Conservation (phyloP, 2,888 invertebrate genomes). For the Dolichomitus sp. region DNA sequence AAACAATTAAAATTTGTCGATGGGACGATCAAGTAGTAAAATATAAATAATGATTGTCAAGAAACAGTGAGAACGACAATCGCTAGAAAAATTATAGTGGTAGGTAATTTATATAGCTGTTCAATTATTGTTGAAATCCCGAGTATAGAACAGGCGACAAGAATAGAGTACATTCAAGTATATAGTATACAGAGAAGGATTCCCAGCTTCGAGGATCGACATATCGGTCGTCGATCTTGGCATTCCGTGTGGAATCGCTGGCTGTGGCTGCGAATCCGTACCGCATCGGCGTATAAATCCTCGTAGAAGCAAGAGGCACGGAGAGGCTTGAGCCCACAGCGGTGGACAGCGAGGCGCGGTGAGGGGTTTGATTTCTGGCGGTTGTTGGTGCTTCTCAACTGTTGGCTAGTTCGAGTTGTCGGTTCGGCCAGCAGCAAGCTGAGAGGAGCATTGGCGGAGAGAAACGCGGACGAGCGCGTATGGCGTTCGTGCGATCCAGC, state of each 20-base stretch:
- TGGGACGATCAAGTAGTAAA: too few relatives aligned
- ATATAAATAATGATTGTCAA: too few relatives aligned
- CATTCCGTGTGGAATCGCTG: conserved; percentile 38
- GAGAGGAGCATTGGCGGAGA: not conserved
- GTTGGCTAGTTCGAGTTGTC: not conserved
- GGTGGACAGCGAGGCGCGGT: not conserved
- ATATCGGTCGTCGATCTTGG: conserved; percentile 47
- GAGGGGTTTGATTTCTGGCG: conserved; percentile 21
- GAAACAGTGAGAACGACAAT: too few relatives aligned
- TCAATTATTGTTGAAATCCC: not conserved
- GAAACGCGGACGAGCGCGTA: conserved; percentile 7
- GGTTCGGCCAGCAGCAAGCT: not conserved
- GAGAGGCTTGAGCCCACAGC: not conserved
- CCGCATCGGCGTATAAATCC: conserved; percentile 48
- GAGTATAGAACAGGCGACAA: not conserved
- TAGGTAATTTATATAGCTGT: not conserved
- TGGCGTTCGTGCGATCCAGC: conserved; percentile 32
- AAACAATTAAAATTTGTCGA: too few relatives aligned
- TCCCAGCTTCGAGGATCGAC: conserved; percentile 22
- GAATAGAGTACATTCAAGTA: not conserved
- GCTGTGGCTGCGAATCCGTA: not conserved
- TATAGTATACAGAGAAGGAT: conserved; percentile 23
- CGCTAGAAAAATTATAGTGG: not conserved
- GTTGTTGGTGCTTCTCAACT: conserved; percentile 12
- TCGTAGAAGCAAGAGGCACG: conserved; percentile 3